Evolutionary conservation across 1,140 invertebrate genomes (phyloP).

Genomic region (Anastatus disparis): DNA sequence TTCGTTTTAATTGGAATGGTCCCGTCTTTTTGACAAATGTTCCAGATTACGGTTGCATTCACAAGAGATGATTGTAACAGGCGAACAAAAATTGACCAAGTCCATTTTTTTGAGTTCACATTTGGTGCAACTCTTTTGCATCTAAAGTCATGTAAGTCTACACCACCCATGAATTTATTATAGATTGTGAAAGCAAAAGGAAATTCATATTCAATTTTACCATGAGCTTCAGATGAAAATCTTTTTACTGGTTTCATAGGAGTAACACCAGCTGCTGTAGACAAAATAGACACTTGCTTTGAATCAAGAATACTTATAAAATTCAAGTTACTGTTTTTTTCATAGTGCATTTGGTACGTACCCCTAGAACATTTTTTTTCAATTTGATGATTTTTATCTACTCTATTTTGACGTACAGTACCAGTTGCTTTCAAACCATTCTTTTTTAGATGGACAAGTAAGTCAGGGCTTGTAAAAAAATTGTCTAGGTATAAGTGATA

Average conservation of each 20-base stretch:
- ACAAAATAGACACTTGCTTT: conserved; percentile 33
- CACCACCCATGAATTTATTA: background rate
- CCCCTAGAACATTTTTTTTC: no score
- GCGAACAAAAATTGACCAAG: background rate
- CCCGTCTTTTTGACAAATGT: no score
- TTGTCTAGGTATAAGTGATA: no score
- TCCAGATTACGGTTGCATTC: background rate
- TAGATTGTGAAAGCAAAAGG: background rate
- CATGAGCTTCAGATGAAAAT: background rate
- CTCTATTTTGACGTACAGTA: background rate
- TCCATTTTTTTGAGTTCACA: background rate
- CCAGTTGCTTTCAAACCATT: no score
- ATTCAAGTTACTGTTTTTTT: background rate
- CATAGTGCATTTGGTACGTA: background rate
- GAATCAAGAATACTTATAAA: background rate
- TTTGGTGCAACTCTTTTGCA: background rate
- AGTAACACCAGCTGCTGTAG: background rate
- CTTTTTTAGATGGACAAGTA: background rate
- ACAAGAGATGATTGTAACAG: background rate
- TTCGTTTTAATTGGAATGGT: no score
- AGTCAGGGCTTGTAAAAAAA: no score
- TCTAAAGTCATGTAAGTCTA: background rate
- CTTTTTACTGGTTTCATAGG: background rate
- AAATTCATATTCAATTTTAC: background rate
- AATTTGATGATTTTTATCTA: background rate